Evolutionary conservation across 2,888 invertebrate genomes (phyloP).

Genomic region (Epistrophella euchroma): DNA sequence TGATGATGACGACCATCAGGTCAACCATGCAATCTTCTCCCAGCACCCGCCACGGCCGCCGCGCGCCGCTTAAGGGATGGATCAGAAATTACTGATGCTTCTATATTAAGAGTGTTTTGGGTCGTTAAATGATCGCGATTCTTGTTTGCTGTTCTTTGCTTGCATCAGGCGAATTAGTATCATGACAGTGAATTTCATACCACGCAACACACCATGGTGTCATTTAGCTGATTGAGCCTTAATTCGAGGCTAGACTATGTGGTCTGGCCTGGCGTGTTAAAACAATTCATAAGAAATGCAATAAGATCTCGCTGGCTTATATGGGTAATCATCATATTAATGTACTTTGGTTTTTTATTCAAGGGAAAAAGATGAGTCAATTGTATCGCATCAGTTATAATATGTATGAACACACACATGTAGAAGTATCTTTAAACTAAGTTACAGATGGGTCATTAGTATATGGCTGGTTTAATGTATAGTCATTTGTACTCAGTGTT

Average conservation of each 20-base stretch:
- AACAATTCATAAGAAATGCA: conserved; percentile 34
- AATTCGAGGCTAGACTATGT: conserved; percentile 57
- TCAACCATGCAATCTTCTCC: conserved; percentile 12
- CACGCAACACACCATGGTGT: conserved; percentile 52
- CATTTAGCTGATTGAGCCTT: conserved; percentile 62
- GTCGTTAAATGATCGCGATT: conserved; percentile 61
- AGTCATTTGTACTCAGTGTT: neutral
- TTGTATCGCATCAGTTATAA: conserved; percentile 4
- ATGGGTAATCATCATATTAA: conserved; percentile 42
- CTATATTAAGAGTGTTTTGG: conserved; percentile 36
- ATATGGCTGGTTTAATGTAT: conserved; percentile 12
- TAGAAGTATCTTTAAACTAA: conserved; percentile 24
- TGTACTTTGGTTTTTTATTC: conserved; percentile 12
- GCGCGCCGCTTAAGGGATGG: conserved; percentile 51
- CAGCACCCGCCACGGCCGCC: too few relatives aligned
- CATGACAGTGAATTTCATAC: conserved; percentile 58
- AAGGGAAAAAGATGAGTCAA: conserved; percentile 11
- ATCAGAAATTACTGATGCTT: neutral
- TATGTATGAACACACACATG: neutral
- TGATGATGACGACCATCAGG: conserved; percentile 11
- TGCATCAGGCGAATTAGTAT: conserved; percentile 51
- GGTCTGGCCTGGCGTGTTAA: conserved; percentile 27
- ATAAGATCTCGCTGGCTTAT: conserved; percentile 24
- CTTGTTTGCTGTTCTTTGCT: neutral
- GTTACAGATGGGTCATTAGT: conserved; percentile 26